Evolutionary conservation across 2,888 invertebrate genomes (phyloP).

Genomic region (Abrostola triplasia): DNA sequence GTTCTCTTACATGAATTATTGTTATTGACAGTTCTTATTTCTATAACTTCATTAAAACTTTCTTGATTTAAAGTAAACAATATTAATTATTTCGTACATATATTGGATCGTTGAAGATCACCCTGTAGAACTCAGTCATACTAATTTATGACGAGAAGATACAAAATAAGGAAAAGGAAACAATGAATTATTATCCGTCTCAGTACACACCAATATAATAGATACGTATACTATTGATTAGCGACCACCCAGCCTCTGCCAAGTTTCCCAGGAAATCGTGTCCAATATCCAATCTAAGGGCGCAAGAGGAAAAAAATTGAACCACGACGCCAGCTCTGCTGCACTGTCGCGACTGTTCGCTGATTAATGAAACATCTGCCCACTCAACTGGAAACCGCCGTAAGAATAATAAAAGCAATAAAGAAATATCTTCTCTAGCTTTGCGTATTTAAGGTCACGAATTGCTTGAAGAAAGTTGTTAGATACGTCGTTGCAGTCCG

Average conservation of each 20-base stretch:
- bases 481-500: constrained; percentile 47
- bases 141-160: constrained; percentile 9
- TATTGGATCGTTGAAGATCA: not conserved
- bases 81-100: too few relatives aligned
- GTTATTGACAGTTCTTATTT: not conserved
- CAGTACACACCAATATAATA: constrained; percentile 29
- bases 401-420: constrained; percentile 47
- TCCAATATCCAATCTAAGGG: constrained; percentile 87
- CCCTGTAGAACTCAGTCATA: not conserved
- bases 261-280: constrained; percentile 86
- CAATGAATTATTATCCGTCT: constrained; percentile 33
- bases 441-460: constrained; percentile 10
- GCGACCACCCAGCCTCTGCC: constrained; percentile 82
- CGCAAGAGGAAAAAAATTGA: constrained; percentile 86
- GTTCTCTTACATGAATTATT: not conserved
- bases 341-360: constrained; percentile 86
- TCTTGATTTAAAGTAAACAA: too few relatives aligned
- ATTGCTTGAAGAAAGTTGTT: constrained; percentile 11
- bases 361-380: constrained; percentile 86
- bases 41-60: too few relatives aligned
- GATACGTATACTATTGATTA: constrained; percentile 56
- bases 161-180: constrained; percentile 17
- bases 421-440: constrained; percentile 34
- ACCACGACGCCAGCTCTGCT: constrained; percentile 82
- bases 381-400: constrained; percentile 76